phyloP scores from a whole-genome alignment of 2,113 vertebrate species.

The Peucedramus taeniatus region DNA sequence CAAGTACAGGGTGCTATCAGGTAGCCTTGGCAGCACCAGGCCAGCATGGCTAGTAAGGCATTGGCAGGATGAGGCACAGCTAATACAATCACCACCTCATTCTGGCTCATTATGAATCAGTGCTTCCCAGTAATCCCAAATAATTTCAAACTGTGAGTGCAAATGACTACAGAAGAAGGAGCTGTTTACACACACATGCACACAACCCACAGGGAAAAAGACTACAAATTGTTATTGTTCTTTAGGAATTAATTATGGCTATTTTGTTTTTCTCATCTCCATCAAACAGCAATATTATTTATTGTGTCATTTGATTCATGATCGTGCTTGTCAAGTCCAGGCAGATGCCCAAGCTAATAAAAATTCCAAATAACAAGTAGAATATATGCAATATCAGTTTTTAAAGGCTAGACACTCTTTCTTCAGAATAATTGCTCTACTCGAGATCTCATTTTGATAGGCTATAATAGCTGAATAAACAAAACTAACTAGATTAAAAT shows the following conservation, averaged over 20 bases:
- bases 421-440: neutral
- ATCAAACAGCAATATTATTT: neutral
- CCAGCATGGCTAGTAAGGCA: accelerated
- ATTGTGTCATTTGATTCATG: neutral
- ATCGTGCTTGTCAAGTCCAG: neutral
- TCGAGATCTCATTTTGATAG: neutral
- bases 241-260: neutral
- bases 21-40: neutral
- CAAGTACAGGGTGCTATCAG: neutral
- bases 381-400: neutral
- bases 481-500: neutral
- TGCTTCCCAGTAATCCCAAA: neutral
- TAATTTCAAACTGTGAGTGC: neutral
- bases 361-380: neutral
- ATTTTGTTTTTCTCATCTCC: neutral
- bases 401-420: neutral
- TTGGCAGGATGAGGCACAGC: neutral
- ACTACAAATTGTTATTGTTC: neutral
- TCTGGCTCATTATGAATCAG: neutral
- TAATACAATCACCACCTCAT: neutral
- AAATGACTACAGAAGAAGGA: neutral
- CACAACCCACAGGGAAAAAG: neutral
- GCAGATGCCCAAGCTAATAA: neutral
- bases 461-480: neutral
- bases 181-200: neutral